phyloP scores from a whole-genome alignment of 2,888 invertebrate species.

The Chymomyza fuscimana region DNA sequence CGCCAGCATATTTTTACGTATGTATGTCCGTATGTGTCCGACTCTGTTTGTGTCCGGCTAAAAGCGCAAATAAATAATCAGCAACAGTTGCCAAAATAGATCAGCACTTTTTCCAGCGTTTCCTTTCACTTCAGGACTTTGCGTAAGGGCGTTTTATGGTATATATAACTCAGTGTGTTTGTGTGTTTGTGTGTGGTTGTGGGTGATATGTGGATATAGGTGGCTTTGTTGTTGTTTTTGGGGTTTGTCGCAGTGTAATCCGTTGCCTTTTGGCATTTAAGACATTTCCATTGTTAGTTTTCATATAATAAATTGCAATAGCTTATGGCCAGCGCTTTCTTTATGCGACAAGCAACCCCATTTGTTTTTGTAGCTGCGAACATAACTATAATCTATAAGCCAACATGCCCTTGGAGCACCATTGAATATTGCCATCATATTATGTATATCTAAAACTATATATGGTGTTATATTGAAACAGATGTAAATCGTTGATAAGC shows the following conservation, averaged over 20 bases:
- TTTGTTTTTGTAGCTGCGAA: conserved; percentile 7
- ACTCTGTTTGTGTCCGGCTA: conserved; percentile 40
- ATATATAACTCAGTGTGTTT: neutral
- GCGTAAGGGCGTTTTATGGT: conserved; percentile 36
- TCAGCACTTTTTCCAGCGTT: conserved; percentile 49
- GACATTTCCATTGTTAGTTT: conserved; percentile 34
- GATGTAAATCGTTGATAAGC: conserved; percentile 64
- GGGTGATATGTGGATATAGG: conserved; percentile 10
- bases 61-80: conserved; percentile 73
- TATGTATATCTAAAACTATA: neutral
- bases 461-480: conserved; percentile 47
- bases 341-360: conserved; percentile 51
- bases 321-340: conserved; percentile 60
- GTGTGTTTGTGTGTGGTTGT: neutral
- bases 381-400: conserved; percentile 49
- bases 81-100: conserved; percentile 71
- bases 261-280: conserved; percentile 64
- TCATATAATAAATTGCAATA: conserved; percentile 65
- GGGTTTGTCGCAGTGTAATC: conserved; percentile 57
- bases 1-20: neutral
- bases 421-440: conserved; percentile 13
- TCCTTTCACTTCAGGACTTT: conserved; percentile 11
- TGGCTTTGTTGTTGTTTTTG: conserved; percentile 12
- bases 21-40: too few relatives aligned
- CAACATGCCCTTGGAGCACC: conserved; percentile 22